Evolutionary conservation across 2,888 invertebrate genomes (phyloP).

Genomic region (Rhyacophila evoluta): DNA sequence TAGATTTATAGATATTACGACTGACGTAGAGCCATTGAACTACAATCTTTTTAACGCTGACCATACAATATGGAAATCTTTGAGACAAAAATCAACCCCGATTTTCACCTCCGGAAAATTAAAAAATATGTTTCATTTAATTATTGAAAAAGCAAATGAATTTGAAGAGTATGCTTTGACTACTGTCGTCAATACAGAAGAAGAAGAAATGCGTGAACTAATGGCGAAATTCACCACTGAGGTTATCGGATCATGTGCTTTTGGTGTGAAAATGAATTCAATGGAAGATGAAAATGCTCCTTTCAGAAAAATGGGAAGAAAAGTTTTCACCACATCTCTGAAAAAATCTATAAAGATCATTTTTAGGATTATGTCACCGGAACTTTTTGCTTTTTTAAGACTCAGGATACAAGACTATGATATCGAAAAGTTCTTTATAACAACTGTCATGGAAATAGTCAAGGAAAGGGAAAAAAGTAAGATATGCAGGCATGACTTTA

Average conservation of each 20-base stretch:
- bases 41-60: constrained; percentile 60
- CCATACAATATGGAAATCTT: constrained; percentile 60
- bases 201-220: constrained; percentile 31
- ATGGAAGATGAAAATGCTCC: constrained; percentile 35
- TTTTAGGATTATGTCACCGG: constrained; percentile 16
- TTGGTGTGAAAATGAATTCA: constrained; percentile 36
- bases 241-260: constrained; percentile 57
- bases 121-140: no score
- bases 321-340: constrained; percentile 17
- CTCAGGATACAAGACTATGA: constrained; percentile 56
- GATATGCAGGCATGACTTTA: constrained; percentile 46
- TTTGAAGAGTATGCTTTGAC: constrained; percentile 56
- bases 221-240: constrained; percentile 44
- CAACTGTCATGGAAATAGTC: constrained; percentile 48
- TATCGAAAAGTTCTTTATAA: constrained; percentile 45
- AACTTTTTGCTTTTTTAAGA: constrained; percentile 25
- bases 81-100: no score
- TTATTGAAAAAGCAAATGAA: constrained; percentile 58
- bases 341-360: constrained; percentile 27
- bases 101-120: no score
- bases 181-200: background rate
- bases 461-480: constrained; percentile 46
- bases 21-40: constrained; percentile 57
- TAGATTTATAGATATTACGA: constrained; percentile 59
- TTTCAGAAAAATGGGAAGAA: no score